Evolutionary conservation across 2,113 vertebrate genomes (phyloP), one percentile per base, ranked within the genome.

Genomic region (Hemicordylus capensis): DNA sequence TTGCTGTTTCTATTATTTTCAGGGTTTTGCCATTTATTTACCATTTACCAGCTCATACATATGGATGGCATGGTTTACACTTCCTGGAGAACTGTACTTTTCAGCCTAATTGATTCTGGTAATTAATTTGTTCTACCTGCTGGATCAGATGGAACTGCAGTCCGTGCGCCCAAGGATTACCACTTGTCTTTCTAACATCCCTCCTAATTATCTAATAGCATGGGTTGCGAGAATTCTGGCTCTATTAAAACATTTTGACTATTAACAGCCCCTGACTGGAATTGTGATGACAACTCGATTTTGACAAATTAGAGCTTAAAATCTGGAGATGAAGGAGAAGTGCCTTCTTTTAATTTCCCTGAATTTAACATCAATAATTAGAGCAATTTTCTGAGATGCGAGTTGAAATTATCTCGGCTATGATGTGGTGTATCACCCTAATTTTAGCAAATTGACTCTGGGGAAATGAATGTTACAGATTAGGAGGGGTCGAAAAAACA

Each of bases 281-380:
- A 98, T 98, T 99, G 98, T 98, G 98, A 97, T 97, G 98, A 97
- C 94, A 97, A 98, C 98, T 98, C 97, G 97, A 97, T 97, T 98
- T 98, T 97, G 97, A 97, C 97, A 98, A 98, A 99, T 99, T 98
- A 99, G 96, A 94, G 97, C 96, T 97, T 97, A 98, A 97, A 97
- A 96, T 95, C 94, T 67, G 96, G 97, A 98, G 98, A 98, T 95
- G 96, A 96, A 97, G 95, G 97, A 96, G 97, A 97, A 98, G 97
- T 96, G 95, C 95, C 95, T 97, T 97, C 97, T 98, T 98, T 97
- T 97, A 96, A 97, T 98, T 98, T 97, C 96, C 95, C 97, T 67
- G 97, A 98, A 98, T 99, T 99, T 97, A 98, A 98, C 98, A 97
- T 97, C 97, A 96, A 98, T 98, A 99, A 99, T 99, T 99, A 99